Percentiles rank a stretch among this genome's conserved stretches.
These are phyloP conservation scores for Pterostichus madidus DNA, from an alignment of 2,888 invertebrate species.

Conservation along the genomic window DNA sequence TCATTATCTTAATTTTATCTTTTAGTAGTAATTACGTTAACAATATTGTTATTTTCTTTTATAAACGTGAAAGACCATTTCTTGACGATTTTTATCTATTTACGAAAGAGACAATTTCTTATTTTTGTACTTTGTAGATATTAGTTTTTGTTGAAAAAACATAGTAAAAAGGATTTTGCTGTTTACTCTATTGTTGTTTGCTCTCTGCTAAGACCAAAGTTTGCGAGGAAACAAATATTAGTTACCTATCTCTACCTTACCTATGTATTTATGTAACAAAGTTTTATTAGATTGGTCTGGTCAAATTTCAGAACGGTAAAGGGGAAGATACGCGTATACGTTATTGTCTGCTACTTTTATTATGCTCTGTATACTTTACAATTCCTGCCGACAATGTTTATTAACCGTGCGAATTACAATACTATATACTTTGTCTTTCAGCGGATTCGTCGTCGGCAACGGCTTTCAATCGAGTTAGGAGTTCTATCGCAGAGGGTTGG, in stretches of 20 bases:
- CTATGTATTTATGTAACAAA: slow-evolving; percentile 36
- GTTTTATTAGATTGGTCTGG: slow-evolving; percentile 16
- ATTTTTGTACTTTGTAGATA: neutral
- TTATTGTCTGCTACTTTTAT: slow-evolving; percentile 42
- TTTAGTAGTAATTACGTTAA: slow-evolving; percentile 2
- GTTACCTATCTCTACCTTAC: neutral
- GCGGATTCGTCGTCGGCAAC: slow-evolving; percentile 1
- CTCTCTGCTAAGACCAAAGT: slow-evolving; percentile 21
- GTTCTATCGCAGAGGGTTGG: slow-evolving; percentile 17
- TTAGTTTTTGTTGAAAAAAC: slow-evolving; percentile 32
- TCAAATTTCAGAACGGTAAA: slow-evolving; percentile 30
- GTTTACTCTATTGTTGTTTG: slow-evolving; percentile 37
- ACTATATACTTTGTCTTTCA: slow-evolving; percentile 31
- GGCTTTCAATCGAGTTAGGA: slow-evolving; percentile 41
- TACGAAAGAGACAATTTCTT: slow-evolving; percentile 4
- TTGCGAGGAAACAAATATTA: slow-evolving; percentile 38
- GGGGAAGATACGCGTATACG: neutral
- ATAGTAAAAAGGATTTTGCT: slow-evolving; percentile 46
- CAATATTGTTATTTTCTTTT: neutral
- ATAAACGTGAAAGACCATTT: neutral
- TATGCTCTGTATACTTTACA: slow-evolving; percentile 2
- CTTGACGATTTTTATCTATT: slow-evolving; percentile 7
- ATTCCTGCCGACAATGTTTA: slow-evolving; percentile 29
- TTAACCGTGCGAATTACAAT: slow-evolving; percentile 35
- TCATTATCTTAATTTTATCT: slow-evolving; percentile 35